Percentiles rank a stretch among this genome's conserved stretches.
Evolutionary conservation across 2,113 vertebrate species (phyloP).

Genomic region (Macaca fascicularis): T2T-MFA8v1.1 NC_088377.1:13947001-13947500

Average conservation of each 20-base stretch:
- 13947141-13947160: neutral
- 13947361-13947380: neutral
- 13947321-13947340: neutral
- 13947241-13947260: no score
- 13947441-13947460: neutral
- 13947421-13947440: neutral
- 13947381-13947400: neutral
- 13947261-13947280: neutral
- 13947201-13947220: neutral
- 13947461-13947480: neutral
- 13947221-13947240: neutral
- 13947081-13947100: no score
- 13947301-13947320: neutral
- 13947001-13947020: no score
- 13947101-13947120: neutral
- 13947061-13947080: neutral
- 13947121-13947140: accelerated
- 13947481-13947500: neutral
- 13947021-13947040: accelerated
- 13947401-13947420: neutral
- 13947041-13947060: accelerated
- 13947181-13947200: neutral
- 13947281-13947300: neutral
- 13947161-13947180: neutral
- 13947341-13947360: neutral